These are phyloP conservation scores for Tiliacea citrago DNA, from an alignment of 2,888 invertebrate genomes.

Conservation along the genomic window DNA sequence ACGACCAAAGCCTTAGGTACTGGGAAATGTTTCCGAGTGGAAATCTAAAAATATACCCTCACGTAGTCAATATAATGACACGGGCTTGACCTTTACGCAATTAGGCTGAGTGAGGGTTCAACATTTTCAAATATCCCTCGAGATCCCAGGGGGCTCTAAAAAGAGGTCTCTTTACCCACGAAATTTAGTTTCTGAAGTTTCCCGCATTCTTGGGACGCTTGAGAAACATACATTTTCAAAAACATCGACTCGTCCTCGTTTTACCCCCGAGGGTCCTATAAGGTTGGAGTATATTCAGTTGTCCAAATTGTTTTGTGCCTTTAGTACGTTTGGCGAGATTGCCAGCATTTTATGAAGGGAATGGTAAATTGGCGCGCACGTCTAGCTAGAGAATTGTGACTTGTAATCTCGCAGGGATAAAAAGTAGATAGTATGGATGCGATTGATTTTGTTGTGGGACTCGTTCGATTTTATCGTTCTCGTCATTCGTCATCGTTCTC, in stretches of 20 bases:
- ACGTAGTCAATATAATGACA: slow-evolving; percentile 36
- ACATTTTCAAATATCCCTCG: slow-evolving; percentile 40
- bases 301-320: slow-evolving; percentile 68
- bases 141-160: slow-evolving; percentile 40
- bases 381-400: slow-evolving; percentile 18
- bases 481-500: too few species aligned
- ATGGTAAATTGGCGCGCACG: slow-evolving; percentile 51
- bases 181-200: slow-evolving; percentile 56
- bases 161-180: slow-evolving; percentile 51
- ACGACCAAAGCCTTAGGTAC: too few species aligned
- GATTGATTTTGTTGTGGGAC: slow-evolving; percentile 39
- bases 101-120: slow-evolving; percentile 43
- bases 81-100: slow-evolving; percentile 32
- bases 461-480: too few species aligned
- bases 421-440: slow-evolving; percentile 23
- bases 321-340: slow-evolving; percentile 62
- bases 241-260: slow-evolving; percentile 35
- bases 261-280: slow-evolving; percentile 56
- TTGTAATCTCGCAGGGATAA: not conserved
- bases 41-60: slow-evolving; percentile 34
- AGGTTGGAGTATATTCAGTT: slow-evolving; percentile 60
- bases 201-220: slow-evolving; percentile 27
- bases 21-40: not conserved
- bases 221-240: slow-evolving; percentile 57
- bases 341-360: slow-evolving; percentile 65